Conservation (phyloP, 2,888 invertebrate species). For the Agonopterix alstromeriana region DNA sequence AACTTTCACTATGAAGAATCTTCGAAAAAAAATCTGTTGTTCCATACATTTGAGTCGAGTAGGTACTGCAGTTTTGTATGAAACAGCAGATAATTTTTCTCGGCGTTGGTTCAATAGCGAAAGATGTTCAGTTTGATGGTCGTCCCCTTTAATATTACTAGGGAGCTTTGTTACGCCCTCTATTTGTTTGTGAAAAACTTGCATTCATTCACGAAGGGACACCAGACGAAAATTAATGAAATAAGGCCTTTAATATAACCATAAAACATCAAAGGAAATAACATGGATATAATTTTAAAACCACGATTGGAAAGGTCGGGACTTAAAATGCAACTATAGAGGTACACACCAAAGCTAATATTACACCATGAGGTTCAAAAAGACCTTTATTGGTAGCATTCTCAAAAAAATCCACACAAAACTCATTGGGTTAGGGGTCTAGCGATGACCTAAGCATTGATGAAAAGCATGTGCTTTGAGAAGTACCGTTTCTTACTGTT, state of each 20-base stretch:
- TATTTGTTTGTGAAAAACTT: too few relatives aligned
- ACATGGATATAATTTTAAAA: conserved; percentile 5
- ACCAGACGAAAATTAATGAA: too few relatives aligned
- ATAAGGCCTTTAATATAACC: neutral
- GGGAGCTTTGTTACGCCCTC: too few relatives aligned
- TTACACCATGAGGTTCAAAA: conserved; percentile 10
- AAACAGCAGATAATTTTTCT: too few relatives aligned
- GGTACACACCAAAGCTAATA: conserved; percentile 13
- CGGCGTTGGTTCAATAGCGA: too few relatives aligned
- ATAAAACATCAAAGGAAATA: conserved; percentile 3
- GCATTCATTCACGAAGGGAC: too few relatives aligned
- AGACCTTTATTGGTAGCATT: conserved; percentile 14
- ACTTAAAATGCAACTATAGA: conserved; percentile 8
- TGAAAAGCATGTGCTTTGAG: conserved; percentile 8
- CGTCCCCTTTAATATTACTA: too few relatives aligned
- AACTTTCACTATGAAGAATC: too few relatives aligned
- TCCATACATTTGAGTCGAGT: too few relatives aligned
- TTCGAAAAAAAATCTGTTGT: too few relatives aligned
- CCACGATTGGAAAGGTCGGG: conserved; percentile 1
- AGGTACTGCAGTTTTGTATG: too few relatives aligned
- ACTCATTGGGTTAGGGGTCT: conserved; percentile 23
- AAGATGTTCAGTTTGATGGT: too few relatives aligned
- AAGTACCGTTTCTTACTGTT: neutral
- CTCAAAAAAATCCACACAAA: conserved; percentile 18
- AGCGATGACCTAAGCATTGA: conserved; percentile 25